Evolutionary conservation across 2,888 invertebrate genomes (phyloP).

Genomic region (Caenorhabditis drosophilae): DNA sequence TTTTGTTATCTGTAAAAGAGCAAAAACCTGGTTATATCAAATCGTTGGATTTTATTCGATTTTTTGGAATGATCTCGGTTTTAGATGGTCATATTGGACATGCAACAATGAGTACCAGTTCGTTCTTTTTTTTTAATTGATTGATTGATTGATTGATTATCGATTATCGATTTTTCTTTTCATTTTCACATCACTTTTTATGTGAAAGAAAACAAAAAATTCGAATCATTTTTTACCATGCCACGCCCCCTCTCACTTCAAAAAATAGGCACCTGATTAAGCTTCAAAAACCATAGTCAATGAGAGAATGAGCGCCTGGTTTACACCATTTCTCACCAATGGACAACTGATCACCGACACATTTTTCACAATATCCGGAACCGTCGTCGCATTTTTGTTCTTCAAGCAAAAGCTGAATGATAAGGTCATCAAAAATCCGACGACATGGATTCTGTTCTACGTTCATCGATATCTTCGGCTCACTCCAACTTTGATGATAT

Average conservation of each 20-base stretch:
- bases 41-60: constrained; percentile 52
- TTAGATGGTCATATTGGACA: constrained; percentile 44
- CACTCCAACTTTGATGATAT: constrained; percentile 39
- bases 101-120: too few relatives aligned
- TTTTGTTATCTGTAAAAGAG: constrained; percentile 24
- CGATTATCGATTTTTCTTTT: too few relatives aligned
- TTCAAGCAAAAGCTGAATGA: constrained; percentile 37
- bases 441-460: constrained; percentile 39
- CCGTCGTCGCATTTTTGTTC: constrained; percentile 55
- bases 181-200: too few relatives aligned
- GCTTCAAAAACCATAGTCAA: too few relatives aligned
- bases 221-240: too few relatives aligned
- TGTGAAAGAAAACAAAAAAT: too few relatives aligned
- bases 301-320: too few relatives aligned
- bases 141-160: too few relatives aligned
- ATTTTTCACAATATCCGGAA: constrained; percentile 58
- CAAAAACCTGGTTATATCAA: constrained; percentile 46
- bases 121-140: too few relatives aligned
- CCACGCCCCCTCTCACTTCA: too few relatives aligned
- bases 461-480: constrained; percentile 36
- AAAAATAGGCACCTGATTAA: too few relatives aligned
- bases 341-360: constrained; percentile 56
- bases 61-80: constrained; percentile 57
- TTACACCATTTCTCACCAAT: too few relatives aligned
- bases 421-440: constrained; percentile 8